Evolutionary conservation across 2,113 vertebrate genomes (phyloP), one percentile per base, ranked within the genome.

Genomic region (Chloebia gouldiae): DNA sequence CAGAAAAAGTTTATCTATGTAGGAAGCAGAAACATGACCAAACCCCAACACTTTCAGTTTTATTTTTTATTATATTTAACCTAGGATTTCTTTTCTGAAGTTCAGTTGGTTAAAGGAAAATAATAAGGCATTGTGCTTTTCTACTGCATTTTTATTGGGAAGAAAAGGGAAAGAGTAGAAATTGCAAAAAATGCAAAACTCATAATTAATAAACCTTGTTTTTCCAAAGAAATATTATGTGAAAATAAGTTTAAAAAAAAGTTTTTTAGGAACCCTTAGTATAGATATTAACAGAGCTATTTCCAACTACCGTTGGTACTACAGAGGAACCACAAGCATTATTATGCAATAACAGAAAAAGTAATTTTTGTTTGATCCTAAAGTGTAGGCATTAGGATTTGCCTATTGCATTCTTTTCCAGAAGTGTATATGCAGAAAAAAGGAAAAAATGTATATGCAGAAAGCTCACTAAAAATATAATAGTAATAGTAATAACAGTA

Each of bases 1-100:
- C 17, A 72, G 15, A 27, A 49, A 47, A 49, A 31, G 1, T 57
- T 33, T 1, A 13, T 23, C 13, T 69, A 5, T 45, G 8, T 3
- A 10, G 10, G 37, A 59, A 86, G 2, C 3, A 47, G 15, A 57
- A 85, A 16, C 0, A 0, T 28, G 63, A 59, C 5, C 10, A 65
- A 69, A 86, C 0, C 1, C 7, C 3, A 75, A 11, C 2, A 56
- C 5, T 25, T 72, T 19, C 40, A 47, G 10, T 2, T 56, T 35
- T 23, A 6, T 18, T 85, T 79, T 82, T 65, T 21, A 30, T 45
- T 39, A 37, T 5, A 19, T 6, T 57, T 39, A 22, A 13, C 2
- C 50, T 54, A 19, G 8, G 9, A 47, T 51, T 56, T 65, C 1
- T 70, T 81, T 88, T 78, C 27, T 37, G 10, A 72, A 69, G 11